Percentiles rank a stretch among this genome's conserved stretches.
phyloP scores from a whole-genome alignment of 1,140 invertebrate genomes.

The Sarcophaga bullata region DNA sequence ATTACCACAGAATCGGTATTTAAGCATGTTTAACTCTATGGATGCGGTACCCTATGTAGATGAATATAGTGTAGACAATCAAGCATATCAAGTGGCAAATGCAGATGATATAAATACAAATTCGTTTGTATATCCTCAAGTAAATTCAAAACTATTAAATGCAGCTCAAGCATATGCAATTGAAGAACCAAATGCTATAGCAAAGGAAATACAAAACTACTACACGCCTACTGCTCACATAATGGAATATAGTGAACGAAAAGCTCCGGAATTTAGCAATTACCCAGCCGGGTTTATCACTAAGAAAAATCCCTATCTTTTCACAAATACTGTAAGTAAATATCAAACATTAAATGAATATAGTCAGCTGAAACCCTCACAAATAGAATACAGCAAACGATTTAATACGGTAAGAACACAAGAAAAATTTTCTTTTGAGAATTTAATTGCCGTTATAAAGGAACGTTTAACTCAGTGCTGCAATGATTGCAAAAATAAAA shows the following conservation, averaged over 20 bases:
- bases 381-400: not conserved
- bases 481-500: slow-evolving; percentile 37
- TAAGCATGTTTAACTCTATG: not conserved
- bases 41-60: not conserved
- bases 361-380: not conserved
- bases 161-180: not conserved
- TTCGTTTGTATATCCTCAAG: not conserved
- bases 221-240: not conserved
- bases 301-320: not conserved
- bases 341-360: not conserved
- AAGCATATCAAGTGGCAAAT: not conserved
- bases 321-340: not conserved
- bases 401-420: not conserved
- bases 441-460: slow-evolving; percentile 12
- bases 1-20: not conserved
- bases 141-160: not conserved
- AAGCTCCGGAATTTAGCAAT: not conserved
- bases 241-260: not conserved
- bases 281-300: not conserved
- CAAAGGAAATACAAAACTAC: not conserved
- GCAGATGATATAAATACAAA: not conserved
- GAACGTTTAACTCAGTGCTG: slow-evolving; percentile 42
- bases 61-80: not conserved
- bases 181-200: not conserved
- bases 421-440: not conserved